Conservation (phyloP, 1,140 invertebrate genomes). For the Epicauta chinensis region DNA sequence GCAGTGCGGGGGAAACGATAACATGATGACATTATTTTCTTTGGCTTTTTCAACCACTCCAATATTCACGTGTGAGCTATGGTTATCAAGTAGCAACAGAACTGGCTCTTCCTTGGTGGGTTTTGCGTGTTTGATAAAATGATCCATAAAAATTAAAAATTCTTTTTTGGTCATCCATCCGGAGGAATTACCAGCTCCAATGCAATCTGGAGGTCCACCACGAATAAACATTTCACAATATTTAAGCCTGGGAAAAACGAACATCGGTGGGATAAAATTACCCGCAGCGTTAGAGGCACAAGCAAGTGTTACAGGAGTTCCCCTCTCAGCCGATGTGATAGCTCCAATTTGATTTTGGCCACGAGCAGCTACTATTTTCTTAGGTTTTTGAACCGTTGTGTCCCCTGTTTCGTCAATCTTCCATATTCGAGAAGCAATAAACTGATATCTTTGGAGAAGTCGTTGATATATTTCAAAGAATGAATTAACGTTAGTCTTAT, state of each 20-base stretch:
- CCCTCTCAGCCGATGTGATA: constrained; percentile 42
- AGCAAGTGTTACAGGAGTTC: constrained; percentile 40
- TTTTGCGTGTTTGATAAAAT: constrained; percentile 28
- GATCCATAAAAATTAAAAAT: constrained; percentile 31
- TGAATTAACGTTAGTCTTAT: too few relatives aligned
- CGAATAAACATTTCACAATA: constrained; percentile 13
- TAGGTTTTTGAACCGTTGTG: too few relatives aligned
- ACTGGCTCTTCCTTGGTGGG: constrained; percentile 14
- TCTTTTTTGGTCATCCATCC: constrained; percentile 33
- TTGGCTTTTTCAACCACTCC: constrained; percentile 20
- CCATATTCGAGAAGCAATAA: too few relatives aligned
- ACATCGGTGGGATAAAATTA: constrained; percentile 38
- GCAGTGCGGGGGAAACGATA: constrained; percentile 37
- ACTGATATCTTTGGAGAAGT: too few relatives aligned
- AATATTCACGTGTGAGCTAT: constrained; percentile 14
- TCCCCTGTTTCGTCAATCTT: too few relatives aligned
- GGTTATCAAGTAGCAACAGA: constrained; percentile 21
- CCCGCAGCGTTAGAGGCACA: constrained; percentile 37
- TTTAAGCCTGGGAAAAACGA: constrained; percentile 37
- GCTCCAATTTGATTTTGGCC: constrained; percentile 43
- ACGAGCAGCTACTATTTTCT: constrained; percentile 32
- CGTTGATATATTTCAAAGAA: too few relatives aligned
- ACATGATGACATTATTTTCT: constrained; percentile 25
- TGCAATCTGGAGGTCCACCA: constrained; percentile 25
- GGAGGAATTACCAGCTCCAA: constrained; percentile 30